A percentile compares a stretch with the other conserved stretches of the same genome.
These are phyloP conservation scores for Platalea minor DNA, from an alignment of 2,797 vertebrate genomes.

Conservation along the genomic window DNA sequence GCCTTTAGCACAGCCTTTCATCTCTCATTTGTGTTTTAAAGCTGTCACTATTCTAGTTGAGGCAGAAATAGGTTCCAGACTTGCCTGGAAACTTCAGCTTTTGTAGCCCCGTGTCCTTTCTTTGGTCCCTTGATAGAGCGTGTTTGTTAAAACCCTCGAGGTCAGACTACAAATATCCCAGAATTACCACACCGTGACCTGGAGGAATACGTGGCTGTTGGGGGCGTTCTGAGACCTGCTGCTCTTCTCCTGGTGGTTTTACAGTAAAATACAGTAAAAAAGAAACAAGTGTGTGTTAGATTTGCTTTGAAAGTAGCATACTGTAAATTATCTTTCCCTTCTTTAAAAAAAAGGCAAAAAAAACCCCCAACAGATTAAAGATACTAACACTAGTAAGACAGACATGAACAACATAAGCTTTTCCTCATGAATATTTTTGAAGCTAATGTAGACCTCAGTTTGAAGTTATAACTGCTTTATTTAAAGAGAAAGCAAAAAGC, in stretches of 20 bases:
- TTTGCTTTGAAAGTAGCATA: not conserved
- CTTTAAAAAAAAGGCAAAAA: not conserved
- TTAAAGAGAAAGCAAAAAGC: slow-evolving; percentile 6
- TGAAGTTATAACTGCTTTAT: not conserved
- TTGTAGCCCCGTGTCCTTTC: not conserved
- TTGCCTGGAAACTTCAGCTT: not conserved
- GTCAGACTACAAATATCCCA: not conserved
- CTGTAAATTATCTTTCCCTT: not conserved
- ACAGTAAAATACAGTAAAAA: not conserved
- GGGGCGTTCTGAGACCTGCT: not conserved
- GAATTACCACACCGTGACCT: not conserved
- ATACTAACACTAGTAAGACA: not conserved
- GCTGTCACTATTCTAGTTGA: fast-evolving
- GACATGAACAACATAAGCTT: not conserved
- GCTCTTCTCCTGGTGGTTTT: not conserved
- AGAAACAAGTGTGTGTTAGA: not conserved
- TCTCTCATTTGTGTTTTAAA: not conserved
- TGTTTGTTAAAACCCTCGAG: not conserved
- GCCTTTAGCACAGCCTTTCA: not conserved
- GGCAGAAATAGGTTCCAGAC: not conserved
- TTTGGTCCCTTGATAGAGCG: too few species aligned
- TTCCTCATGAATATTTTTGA: not conserved
- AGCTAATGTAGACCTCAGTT: not conserved
- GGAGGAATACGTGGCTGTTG: not conserved
- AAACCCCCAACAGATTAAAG: not conserved